phyloP scores from a whole-genome alignment of 1,140 invertebrate species.

The Caerostris extrusa region DNA sequence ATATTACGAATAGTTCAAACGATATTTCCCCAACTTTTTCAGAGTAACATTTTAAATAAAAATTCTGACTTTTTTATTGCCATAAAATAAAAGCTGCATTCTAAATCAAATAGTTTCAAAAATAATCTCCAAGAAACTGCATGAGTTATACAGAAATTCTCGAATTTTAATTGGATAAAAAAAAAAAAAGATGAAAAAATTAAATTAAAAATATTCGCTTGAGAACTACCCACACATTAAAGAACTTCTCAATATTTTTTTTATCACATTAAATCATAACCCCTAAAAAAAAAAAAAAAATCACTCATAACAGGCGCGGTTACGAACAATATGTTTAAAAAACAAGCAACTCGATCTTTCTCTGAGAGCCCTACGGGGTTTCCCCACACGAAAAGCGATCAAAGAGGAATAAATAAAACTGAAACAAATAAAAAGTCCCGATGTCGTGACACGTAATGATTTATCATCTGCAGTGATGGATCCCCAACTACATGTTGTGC shows the following conservation, averaged over 20 bases:
- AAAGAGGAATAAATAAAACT: not conserved
- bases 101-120: too few relatives aligned
- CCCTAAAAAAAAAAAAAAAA: not conserved
- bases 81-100: too few relatives aligned
- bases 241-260: not conserved
- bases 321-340: not conserved
- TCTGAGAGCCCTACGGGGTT: not conserved
- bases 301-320: not conserved
- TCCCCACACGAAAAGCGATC: not conserved
- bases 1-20: too few relatives aligned
- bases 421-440: not conserved
- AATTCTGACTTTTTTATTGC: too few relatives aligned
- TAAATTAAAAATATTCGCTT: too few relatives aligned
- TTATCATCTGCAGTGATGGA: conserved; percentile 73
- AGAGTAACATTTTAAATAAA: too few relatives aligned
- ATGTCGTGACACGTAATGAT: conserved; percentile 73
- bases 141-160: too few relatives aligned
- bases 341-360: conserved; percentile 6
- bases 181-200: too few relatives aligned
- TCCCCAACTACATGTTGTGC: conserved; percentile 65
- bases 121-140: too few relatives aligned
- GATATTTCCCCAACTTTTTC: too few relatives aligned
- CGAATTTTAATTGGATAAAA: too few relatives aligned
- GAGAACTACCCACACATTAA: too few relatives aligned
- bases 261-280: not conserved